Conservation (phyloP, 2,888 invertebrate species). For the Melanargia galathea region DNA sequence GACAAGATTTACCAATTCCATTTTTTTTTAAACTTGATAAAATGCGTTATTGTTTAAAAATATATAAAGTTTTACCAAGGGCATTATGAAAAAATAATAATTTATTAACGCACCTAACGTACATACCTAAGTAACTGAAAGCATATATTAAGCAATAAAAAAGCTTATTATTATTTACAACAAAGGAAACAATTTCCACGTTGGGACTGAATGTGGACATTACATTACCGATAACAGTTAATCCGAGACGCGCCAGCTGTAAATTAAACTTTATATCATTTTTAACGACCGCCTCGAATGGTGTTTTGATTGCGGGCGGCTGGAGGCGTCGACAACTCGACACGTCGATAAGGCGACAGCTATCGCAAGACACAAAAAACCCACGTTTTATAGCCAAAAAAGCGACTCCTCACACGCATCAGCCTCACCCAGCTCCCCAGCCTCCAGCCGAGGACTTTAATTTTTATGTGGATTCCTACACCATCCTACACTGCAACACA, state of each 20-base stretch:
- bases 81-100: not conserved
- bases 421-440: constrained; percentile 42
- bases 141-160: constrained; percentile 55
- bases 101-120: not conserved
- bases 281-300: constrained; percentile 78
- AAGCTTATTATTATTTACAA: constrained; percentile 56
- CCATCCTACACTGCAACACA: constrained; percentile 70
- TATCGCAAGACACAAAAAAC: constrained; percentile 74
- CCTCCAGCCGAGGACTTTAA: constrained; percentile 49
- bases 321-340: constrained; percentile 82
- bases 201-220: constrained; percentile 63
- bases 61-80: not conserved
- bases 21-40: not conserved
- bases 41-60: not conserved
- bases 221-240: constrained; percentile 75
- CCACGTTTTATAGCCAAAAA: constrained; percentile 74
- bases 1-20: not conserved
- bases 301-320: constrained; percentile 80
- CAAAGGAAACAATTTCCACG: constrained; percentile 70
- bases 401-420: constrained; percentile 57
- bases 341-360: constrained; percentile 79
- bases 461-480: constrained; percentile 74
- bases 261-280: constrained; percentile 82
- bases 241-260: constrained; percentile 70
- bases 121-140: constrained; percentile 40